Base-by-base conservation (phyloP, 2,113 vertebrate genomes). In the Misgurnus anguillicaudatus region DNA sequence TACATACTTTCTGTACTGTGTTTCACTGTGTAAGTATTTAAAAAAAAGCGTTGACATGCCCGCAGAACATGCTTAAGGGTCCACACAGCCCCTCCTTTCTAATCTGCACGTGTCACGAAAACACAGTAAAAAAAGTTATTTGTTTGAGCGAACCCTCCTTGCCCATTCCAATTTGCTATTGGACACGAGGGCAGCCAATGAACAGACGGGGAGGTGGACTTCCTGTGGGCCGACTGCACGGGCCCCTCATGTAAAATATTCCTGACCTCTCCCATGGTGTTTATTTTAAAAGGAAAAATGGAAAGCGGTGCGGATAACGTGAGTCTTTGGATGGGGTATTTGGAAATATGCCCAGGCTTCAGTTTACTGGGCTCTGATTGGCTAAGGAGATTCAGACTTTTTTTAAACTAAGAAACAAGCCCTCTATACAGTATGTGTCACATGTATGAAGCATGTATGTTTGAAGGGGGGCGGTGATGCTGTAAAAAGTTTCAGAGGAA, bases 161-260 rank as follows among this genome's bases (percentile, higher is more conserved):
- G 61, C 8, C 68, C 2, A 45, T 19, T 78, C 72, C 55, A 7
- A 39, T 75, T 69, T 3, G n/a, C 81, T 57, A 83, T 83, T 86
- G 86, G 86, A 69, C 51, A 31, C n/a, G 19, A n/a, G 14, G 38
- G 51, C 31, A 51, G 74, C 86, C 84, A 86, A 87, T 87, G 64
- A 68, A 66, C 17, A 47, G 67, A 75, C 47, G 84, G 86, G 86
- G 84, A 85, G 84, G 82, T 53, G 69, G 68, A 86, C 84, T 84
- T 87, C 83, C 86, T 83, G 83, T 84, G 68, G 76, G 80, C 75
- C 79, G 78, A 63, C 68, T 45, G 78, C 74, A 81, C 69, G 71
- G 67, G 77, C 80, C 76, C 61, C 82, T 71, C 83, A 76, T 80
- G 71, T 83, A 64, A 79, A 85, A 78, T 72, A 82, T 64, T 80